Evolutionary conservation across 2,888 invertebrate genomes (phyloP), one percentile per base, ranked within the genome.

Genomic region (Acronicta psi): DNA sequence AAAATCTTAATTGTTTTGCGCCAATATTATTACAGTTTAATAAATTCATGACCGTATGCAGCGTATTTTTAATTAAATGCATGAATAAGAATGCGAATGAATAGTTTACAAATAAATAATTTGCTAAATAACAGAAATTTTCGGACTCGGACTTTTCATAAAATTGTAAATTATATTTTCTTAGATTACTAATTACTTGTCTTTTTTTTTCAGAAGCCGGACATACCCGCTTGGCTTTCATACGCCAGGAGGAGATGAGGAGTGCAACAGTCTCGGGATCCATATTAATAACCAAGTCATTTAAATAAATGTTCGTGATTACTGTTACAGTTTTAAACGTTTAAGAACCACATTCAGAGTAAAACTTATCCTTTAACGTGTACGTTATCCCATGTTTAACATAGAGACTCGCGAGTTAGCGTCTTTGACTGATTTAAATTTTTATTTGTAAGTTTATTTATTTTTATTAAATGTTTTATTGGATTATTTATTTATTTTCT

Each of bases 201-300:
- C 1, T 29, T 29, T 3, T 29, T 29, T 56, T 88, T 86, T 0
- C 92, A 94, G 94, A 94, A 92, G 83, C 92, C 93, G 67, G 93
- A 94, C 76, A 73, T 93, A 81, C 93, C 93, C 13, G 84, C 93
- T 1, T 94, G 94, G 75, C 93, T 99, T 83, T 97, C 98, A 95
- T 99, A 99, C 86, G 97, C 99, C 50, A 98, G 99, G 90, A 98
- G 99, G 79, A 98, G 98, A 91, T 99, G 98, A 91, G 99, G 97
- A 38, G 98, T 97, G 62, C 98, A 98, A 90, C 93, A 97, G 64
- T 67, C 75, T 65, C 79, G 78, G 82, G 77, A 72, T 77, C 84
- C 79, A 64, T 76, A 75, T 75, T 77, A 79, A 79, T 77, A 71
- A 82, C 70, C 75, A 72, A 73, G 74, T 74, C 77, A 79, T 69